Evolutionary conservation across 1,140 invertebrate species (phyloP).

Genomic region (Eciton burchellii): DNA sequence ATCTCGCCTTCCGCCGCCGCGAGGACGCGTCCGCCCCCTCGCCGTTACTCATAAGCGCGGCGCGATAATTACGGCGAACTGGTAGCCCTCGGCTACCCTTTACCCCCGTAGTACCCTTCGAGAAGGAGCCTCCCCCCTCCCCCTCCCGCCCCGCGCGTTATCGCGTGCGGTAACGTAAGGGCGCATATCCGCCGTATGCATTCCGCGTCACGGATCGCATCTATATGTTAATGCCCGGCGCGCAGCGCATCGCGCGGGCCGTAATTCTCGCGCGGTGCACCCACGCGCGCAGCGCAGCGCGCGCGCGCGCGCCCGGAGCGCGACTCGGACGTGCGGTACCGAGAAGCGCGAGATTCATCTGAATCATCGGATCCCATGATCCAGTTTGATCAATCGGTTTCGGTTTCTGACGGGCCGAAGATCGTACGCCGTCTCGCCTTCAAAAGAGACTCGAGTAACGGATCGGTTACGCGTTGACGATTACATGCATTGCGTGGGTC

Average conservation of each 20-base stretch:
- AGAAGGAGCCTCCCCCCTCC: neutral
- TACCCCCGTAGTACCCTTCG: slow-evolving; percentile 30
- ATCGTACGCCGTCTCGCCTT: neutral
- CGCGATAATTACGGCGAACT: slow-evolving; percentile 62
- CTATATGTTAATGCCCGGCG: slow-evolving; percentile 80
- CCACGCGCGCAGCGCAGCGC: slow-evolving; percentile 34
- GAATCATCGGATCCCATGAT: neutral
- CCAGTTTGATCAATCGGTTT: neutral
- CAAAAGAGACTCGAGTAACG: neutral
- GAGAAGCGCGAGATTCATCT: neutral
- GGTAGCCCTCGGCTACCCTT: slow-evolving; percentile 56
- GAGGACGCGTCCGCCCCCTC: slow-evolving; percentile 42
- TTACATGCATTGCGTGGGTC: too few species aligned
- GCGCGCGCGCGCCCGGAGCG: slow-evolving; percentile 57
- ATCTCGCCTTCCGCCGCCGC: slow-evolving; percentile 43
- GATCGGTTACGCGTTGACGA: too few species aligned
- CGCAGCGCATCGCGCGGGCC: slow-evolving; percentile 66
- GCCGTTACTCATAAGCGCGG: slow-evolving; percentile 68
- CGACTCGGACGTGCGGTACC: slow-evolving; percentile 1
- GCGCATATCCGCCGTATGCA: slow-evolving; percentile 65
- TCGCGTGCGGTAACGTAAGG: slow-evolving; percentile 58
- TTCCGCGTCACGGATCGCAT: slow-evolving; percentile 80
- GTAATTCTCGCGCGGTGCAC: slow-evolving; percentile 70
- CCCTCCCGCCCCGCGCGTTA: slow-evolving; percentile 20
- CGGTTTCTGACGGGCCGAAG: too few species aligned